A percentile compares a stretch with the other conserved stretches of the same genome.
Conservation (phyloP, 2,888 invertebrate genomes). For the Metallyticus violacea region DNA sequence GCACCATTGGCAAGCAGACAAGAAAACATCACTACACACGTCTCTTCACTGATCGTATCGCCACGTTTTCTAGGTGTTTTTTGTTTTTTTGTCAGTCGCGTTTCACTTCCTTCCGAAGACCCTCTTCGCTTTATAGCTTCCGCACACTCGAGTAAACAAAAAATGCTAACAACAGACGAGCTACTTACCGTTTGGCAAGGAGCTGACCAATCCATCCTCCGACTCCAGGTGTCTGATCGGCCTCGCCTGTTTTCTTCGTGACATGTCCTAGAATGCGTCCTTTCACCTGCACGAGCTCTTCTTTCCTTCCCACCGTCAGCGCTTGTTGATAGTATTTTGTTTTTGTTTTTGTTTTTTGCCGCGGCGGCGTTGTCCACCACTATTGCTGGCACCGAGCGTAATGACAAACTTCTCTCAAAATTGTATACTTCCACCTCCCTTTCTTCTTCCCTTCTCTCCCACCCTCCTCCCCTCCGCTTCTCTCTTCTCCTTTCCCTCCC, state of each 20-base stretch:
- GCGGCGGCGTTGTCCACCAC: conserved; percentile 19
- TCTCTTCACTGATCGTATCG: not conserved
- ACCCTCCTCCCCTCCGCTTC: not conserved
- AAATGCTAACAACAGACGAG: not conserved
- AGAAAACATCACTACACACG: not conserved
- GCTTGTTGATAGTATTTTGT: not conserved
- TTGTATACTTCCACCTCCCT: conserved; percentile 27
- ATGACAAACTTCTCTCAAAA: conserved; percentile 32
- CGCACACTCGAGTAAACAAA: too few species aligned
- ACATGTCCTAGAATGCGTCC: conserved; percentile 42
- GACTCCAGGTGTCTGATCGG: conserved; percentile 53
- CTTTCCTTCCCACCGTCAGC: not conserved
- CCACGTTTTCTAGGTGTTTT: too few species aligned
- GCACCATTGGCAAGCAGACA: not conserved
- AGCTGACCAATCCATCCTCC: conserved; percentile 43
- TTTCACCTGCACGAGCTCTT: not conserved
- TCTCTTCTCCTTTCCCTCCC: conserved; percentile 19
- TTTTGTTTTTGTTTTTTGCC: conserved; percentile 4
- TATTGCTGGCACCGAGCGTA: conserved; percentile 25
- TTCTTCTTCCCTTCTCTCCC: not conserved
- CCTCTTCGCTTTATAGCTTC: too few species aligned
- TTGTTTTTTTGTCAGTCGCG: too few species aligned
- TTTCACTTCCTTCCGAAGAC: not conserved
- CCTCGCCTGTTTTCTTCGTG: conserved; percentile 55
- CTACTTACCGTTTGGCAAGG: conserved; percentile 31